These are phyloP conservation scores for Ancistrus triradiatus DNA, from an alignment of 2,113 vertebrate species.

Conservation along the genomic window DNA sequence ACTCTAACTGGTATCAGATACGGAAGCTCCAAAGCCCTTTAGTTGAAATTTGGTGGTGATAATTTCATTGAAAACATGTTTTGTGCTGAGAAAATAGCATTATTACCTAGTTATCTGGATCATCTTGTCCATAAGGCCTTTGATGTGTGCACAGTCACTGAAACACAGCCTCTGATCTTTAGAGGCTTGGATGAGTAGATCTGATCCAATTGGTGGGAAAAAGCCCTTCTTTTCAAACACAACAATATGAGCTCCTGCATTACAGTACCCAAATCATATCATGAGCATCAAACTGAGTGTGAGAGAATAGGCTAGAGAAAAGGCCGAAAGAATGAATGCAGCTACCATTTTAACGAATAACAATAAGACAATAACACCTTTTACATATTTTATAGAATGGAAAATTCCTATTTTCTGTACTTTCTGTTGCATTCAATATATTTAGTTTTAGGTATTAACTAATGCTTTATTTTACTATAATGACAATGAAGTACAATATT, in stretches of 20 bases:
- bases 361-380: too few relatives aligned
- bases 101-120: conserved; percentile 55
- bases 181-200: conserved; percentile 45
- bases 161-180: conserved; percentile 52
- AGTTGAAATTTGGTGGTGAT: conserved; percentile 48
- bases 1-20: conserved; percentile 46
- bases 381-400: too few relatives aligned
- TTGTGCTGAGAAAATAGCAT: conserved; percentile 53
- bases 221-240: conserved; percentile 45
- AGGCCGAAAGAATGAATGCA: neutral
- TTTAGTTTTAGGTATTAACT: too few relatives aligned
- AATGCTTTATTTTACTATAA: too few relatives aligned
- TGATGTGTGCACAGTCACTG: conserved; percentile 50
- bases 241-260: conserved; percentile 42
- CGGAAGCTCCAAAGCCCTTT: conserved; percentile 44
- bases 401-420: too few relatives aligned
- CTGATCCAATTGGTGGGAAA: conserved; percentile 45
- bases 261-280: conserved; percentile 43
- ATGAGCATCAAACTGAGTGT: conserved; percentile 24
- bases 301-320: neutral
- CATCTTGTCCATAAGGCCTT: conserved; percentile 51
- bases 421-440: too few relatives aligned
- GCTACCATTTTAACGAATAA: neutral
- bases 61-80: conserved; percentile 55
- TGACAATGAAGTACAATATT: too few relatives aligned